A percentile compares a stretch with the other conserved stretches of the same genome.
Conservation (phyloP, 2,888 invertebrate species). For the Temnothorax unifasciatus region DNA sequence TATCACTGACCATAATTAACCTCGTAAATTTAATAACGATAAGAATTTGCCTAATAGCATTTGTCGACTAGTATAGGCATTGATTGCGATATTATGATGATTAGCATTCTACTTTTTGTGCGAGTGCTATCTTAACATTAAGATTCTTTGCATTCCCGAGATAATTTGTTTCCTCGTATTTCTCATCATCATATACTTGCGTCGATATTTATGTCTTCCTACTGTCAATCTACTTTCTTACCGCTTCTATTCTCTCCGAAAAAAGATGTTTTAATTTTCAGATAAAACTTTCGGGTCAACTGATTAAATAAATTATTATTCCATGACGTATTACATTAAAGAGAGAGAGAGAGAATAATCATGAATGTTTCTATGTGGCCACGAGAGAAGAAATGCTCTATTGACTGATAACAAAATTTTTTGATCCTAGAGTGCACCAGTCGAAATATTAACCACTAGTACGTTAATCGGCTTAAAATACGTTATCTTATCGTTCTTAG, state of each 20-base stretch:
- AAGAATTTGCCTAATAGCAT: neutral
- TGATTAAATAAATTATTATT: neutral
- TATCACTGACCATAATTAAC: slow-evolving; percentile 30
- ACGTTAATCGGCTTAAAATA: slow-evolving; percentile 35
- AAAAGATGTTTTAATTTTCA: neutral
- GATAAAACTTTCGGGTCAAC: neutral
- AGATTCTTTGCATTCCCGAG: neutral
- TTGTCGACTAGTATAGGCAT: neutral
- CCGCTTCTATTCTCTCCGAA: neutral
- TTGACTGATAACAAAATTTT: slow-evolving; percentile 1
- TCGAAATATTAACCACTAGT: slow-evolving; percentile 10
- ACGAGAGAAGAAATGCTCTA: neutral
- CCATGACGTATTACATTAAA: neutral
- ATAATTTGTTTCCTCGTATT: neutral
- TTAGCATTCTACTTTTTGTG: slow-evolving; percentile 15
- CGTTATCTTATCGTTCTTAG: slow-evolving; percentile 69
- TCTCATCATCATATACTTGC: neutral
- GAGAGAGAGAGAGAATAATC: neutral
- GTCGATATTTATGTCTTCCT: neutral
- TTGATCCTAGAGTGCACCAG: neutral
- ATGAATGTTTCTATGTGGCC: neutral
- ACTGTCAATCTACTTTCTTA: neutral
- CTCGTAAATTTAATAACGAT: neutral
- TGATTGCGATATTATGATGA: neutral
- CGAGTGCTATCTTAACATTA: neutral